Conservation (phyloP, 1,140 invertebrate species). For the Achroia grisella region DNA sequence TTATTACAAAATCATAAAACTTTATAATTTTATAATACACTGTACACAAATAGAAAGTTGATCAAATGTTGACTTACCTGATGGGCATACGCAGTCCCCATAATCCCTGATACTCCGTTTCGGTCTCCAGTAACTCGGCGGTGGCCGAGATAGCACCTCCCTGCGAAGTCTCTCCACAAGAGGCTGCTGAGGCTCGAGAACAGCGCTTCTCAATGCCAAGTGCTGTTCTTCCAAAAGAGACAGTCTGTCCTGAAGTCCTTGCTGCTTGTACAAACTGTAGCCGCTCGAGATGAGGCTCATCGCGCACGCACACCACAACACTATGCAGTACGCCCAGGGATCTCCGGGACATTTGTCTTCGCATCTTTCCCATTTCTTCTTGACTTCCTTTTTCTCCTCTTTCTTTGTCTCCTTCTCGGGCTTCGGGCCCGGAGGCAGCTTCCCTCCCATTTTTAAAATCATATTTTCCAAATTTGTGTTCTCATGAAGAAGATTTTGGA, state of each 20-base stretch:
- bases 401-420: slow-evolving; percentile 19
- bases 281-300: slow-evolving; percentile 66
- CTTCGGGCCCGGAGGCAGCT: slow-evolving; percentile 44
- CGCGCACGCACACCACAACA: slow-evolving; percentile 67
- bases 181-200: slow-evolving; percentile 61
- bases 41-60: too few relatives aligned
- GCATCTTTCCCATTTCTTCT: slow-evolving; percentile 39
- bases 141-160: slow-evolving; percentile 33
- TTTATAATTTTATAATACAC: too few relatives aligned
- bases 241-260: slow-evolving; percentile 43
- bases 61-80: too few relatives aligned
- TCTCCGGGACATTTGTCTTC: slow-evolving; percentile 51
- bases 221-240: slow-evolving; percentile 58
- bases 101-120: slow-evolving; percentile 53
- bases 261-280: slow-evolving; percentile 54
- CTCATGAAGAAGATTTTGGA: slow-evolving; percentile 18
- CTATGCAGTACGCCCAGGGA: slow-evolving; percentile 60
- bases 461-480: slow-evolving; percentile 21
- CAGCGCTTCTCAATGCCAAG: slow-evolving; percentile 49
- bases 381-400: slow-evolving; percentile 28
- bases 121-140: slow-evolving; percentile 36
- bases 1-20: too few relatives aligned
- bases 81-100: slow-evolving; percentile 54
- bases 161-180: slow-evolving; percentile 47
- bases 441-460: slow-evolving; percentile 61